Base-by-base conservation (phyloP, 2,888 invertebrate genomes). In the Colletes collaris region DNA sequence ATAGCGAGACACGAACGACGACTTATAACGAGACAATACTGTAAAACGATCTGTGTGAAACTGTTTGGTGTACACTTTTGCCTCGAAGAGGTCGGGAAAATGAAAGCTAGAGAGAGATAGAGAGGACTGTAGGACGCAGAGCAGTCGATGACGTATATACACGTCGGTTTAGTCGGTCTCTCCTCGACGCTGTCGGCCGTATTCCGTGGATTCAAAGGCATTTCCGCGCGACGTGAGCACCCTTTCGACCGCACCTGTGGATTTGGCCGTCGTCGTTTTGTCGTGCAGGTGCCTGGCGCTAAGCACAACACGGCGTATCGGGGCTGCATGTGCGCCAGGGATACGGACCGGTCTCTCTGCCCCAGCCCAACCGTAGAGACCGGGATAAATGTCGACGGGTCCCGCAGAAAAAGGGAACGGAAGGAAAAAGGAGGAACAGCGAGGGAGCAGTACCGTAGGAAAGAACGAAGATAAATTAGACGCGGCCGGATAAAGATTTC, bases 221-320 rank as follows among this genome's bases (percentile, higher is more conserved):
- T 76, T 86, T 85, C 78, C 85, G 78, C 78, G 76, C 83, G 80
- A 81, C 79, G 66, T 76, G 83, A 83, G 75, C 81, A 85, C 83
- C 85, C 83, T 83, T 85, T 79, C 76, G 85, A 79, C 81, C 80
- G 76, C 86, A 86, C 86, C 86, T 86, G 86, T 85, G 85, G 86
- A 86, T 85, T 85, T 84, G 76, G 65, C 70, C 62, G 68, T 74
- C 74, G 71, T 76, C 63, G 77, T 58, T 37, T 40, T 37, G 52
- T 79, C 75, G 69, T 60, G 64, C 77, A 76, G 68, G 60, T 69
- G 53, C 44, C 27, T 58, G 19, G n/a, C 11, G 56, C 3, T 58
- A 60, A 65, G 40, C 40, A 40, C 40, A 40, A 40, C 40, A 40
- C 40, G 40, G 44, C 68, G 60, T 50, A 56, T 40, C 68, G 64